Evolutionary conservation across 1,140 invertebrate genomes (phyloP).

Genomic region (Drosophila ironensis): DNA sequence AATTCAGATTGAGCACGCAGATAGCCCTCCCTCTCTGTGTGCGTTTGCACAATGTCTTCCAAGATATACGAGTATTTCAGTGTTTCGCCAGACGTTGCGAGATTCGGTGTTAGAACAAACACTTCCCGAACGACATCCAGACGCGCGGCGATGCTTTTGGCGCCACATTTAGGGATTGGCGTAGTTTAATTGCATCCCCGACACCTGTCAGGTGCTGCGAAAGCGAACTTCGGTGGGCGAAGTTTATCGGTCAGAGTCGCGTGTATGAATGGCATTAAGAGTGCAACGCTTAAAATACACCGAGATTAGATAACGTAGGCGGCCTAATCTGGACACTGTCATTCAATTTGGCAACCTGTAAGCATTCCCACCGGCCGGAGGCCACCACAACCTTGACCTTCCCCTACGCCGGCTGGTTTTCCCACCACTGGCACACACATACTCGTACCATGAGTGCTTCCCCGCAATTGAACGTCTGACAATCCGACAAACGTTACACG

Average conservation of each 20-base stretch:
- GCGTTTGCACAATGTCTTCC: conserved; percentile 26
- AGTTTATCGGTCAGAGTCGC: background rate
- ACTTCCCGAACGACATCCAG: background rate
- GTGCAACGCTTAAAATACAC: conserved; percentile 10
- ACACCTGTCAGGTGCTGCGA: conserved; percentile 37
- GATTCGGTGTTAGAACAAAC: conserved; percentile 33
- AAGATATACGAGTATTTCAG: conserved; percentile 55
- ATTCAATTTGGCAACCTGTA: conserved; percentile 9
- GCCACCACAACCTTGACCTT: conserved; percentile 2
- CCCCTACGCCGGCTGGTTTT: background rate
- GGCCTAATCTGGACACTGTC: conserved; percentile 44
- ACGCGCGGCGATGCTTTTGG: background rate
- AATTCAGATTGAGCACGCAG: conserved; percentile 46
- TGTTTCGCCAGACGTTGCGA: conserved; percentile 41
- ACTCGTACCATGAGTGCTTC: too few species aligned
- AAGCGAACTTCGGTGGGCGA: background rate
- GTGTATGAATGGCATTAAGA: background rate
- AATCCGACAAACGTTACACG: background rate
- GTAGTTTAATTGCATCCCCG: background rate
- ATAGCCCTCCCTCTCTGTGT: conserved; percentile 25
- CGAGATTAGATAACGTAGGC: conserved; percentile 51
- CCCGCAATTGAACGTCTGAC: too few species aligned
- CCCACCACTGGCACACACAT: too few species aligned
- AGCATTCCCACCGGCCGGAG: conserved; percentile 32
- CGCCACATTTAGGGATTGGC: conserved; percentile 6